Evolutionary conservation across 2,113 vertebrate species (phyloP).

Genomic region (Aythya baeri): DNA sequence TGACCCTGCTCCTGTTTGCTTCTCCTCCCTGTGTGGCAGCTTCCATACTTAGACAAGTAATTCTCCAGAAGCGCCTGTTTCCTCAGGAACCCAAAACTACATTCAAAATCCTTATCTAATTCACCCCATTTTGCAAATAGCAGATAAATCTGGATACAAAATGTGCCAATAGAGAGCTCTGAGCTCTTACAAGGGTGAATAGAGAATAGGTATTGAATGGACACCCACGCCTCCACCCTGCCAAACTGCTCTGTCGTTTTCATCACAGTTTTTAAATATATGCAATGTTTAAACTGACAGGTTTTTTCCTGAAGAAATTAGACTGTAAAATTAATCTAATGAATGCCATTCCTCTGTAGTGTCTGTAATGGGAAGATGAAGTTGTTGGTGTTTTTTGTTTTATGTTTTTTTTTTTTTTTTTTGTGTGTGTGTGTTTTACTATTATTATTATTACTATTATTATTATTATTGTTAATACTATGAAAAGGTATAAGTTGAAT

Average conservation of each 20-base stretch:
- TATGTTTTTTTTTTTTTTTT: no score
- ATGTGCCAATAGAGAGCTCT: constrained; percentile 40
- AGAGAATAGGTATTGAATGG: not conserved
- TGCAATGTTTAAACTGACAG: not conserved
- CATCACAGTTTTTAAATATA: not conserved
- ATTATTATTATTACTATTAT: no score
- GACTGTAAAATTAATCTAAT: not conserved
- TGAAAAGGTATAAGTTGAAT: not conserved
- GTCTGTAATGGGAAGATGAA: no score
- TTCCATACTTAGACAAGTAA: not conserved
- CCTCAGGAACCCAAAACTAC: constrained; percentile 39
- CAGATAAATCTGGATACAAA: constrained; percentile 53
- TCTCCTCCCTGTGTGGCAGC: not conserved
- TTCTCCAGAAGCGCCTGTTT: constrained; percentile 40
- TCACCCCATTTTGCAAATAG: not conserved
- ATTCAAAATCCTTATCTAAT: not conserved
- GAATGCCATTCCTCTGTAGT: not conserved
- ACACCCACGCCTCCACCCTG: not conserved
- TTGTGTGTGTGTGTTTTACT: no score
- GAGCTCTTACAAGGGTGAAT: not conserved
- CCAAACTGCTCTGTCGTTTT: not conserved
- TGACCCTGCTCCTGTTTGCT: constrained; percentile 12
- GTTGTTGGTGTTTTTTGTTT: no score
- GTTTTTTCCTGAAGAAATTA: not conserved
- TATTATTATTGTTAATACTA: no score